Evolutionary conservation across 2,888 invertebrate species (phyloP).

Genomic region (Ferrisia virgata): DNA sequence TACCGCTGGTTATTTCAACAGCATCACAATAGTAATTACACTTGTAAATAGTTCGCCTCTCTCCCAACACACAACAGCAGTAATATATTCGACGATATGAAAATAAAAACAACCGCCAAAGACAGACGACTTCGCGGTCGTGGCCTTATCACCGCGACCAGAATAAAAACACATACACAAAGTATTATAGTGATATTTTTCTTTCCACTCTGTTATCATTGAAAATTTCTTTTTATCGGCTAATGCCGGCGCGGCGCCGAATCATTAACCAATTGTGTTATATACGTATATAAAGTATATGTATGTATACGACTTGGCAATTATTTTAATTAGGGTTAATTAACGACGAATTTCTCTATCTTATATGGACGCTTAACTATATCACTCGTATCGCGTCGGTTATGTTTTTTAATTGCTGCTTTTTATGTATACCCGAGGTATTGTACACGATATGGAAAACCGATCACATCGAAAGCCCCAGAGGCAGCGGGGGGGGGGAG

Average conservation of each 20-base stretch:
- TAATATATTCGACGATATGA: background rate
- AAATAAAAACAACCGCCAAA: constrained; percentile 1
- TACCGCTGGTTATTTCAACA: too few relatives aligned
- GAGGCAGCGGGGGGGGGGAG: background rate
- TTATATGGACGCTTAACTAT: too few relatives aligned
- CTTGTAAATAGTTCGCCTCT: too few relatives aligned
- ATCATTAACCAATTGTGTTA: background rate
- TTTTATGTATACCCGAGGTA: background rate
- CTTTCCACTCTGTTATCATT: background rate
- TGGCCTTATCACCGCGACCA: background rate
- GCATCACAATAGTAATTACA: too few relatives aligned
- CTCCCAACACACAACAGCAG: too few relatives aligned
- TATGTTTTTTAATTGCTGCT: background rate
- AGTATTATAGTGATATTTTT: background rate
- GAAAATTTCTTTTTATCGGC: constrained; percentile 15
- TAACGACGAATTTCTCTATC: constrained; percentile 9
- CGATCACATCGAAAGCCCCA: background rate
- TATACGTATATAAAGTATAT: background rate
- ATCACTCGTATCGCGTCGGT: background rate
- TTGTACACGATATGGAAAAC: too few relatives aligned
- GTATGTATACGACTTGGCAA: background rate
- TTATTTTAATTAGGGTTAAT: constrained; percentile 9
- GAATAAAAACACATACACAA: background rate
- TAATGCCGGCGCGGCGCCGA: background rate
- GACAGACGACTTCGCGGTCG: background rate